Base-by-base conservation (phyloP, 2,888 invertebrate genomes). In the Trichacis sp. region DNA sequence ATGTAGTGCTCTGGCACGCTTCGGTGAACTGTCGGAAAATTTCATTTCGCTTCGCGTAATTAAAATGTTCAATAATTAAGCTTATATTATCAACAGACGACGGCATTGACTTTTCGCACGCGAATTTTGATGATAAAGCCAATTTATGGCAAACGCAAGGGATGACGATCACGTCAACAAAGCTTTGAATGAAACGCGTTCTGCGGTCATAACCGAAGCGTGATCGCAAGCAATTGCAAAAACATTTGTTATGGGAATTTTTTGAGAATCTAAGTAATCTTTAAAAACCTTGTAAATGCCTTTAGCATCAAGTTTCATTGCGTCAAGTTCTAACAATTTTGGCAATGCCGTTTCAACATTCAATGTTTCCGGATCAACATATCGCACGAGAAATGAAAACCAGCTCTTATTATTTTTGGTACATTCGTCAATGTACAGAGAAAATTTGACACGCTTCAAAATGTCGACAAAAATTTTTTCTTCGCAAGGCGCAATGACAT, bases 151-250 rank as follows among this genome's bases (percentile, higher is more conserved):
- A 63, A 14, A 63, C 48, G 12, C 57, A 49, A 4, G 51, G 51
- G 14, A 61, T 12, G 1, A 30, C 29, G 12, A 52, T n/a, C 11
- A 48, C 24, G 4, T 42, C 42, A 59, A 24, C 40, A 18, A 40
- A 0, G 50, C 58, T 20, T 49, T 50, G 30, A 72, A 70, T 9
- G 68, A 70, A 11, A 24, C 48, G 43, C 63, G 49, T 11, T 43
- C 43, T 6, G 68, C 68, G 8, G 52, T 38, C 70, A 72, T 72
- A 9, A 69, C 68, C 0, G 65, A 64, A 19, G 68, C 68, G 55
- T 69, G 58, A 43, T 66, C 66, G 30, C 58, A 64, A 12, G 64
- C 58, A 43, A 68, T 14, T 14, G 61, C 64, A 1, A 64, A 20
- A 18, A 68, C 29, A n/a, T 64, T 60, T 15, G 14, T n/a, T 14